Evolutionary conservation across 2,113 vertebrate species (phyloP).

Genomic region (Balaeniceps rex): DNA sequence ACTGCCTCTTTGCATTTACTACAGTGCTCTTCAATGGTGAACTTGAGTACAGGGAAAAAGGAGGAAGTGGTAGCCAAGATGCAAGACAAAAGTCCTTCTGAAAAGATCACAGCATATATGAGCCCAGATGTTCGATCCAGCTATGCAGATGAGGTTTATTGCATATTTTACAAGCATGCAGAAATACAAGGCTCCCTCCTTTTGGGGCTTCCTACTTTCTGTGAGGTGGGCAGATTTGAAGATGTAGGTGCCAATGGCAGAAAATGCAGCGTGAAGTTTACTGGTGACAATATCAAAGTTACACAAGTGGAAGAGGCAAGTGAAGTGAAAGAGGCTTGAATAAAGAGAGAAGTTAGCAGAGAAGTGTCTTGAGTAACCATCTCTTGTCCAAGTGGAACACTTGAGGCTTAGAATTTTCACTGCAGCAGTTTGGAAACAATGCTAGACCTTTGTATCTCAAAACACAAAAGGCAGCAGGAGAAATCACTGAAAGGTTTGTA

Average conservation of each 20-base stretch:
- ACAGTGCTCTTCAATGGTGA: background rate
- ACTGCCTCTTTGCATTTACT: background rate
- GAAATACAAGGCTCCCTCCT: background rate
- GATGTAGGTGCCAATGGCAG: background rate
- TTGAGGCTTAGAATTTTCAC: background rate
- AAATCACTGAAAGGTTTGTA: background rate
- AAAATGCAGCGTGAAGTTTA: background rate
- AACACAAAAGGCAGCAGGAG: background rate
- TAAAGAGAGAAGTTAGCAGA: background rate
- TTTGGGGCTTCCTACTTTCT: background rate
- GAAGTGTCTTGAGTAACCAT: background rate
- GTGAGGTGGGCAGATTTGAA: background rate
- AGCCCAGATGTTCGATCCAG: background rate
- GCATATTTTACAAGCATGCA: background rate
- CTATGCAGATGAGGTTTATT: background rate
- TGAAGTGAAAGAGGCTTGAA: background rate
- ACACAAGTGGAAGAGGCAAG: background rate
- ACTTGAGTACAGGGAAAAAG: background rate
- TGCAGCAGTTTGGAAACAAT: slow-evolving; percentile 1
- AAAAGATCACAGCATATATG: background rate
- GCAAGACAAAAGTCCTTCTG: background rate
- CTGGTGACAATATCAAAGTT: background rate
- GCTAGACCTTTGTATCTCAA: background rate
- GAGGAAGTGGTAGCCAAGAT: background rate
- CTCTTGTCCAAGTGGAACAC: background rate